These are phyloP conservation scores for Perizoma flavofasciatum DNA, from an alignment of 2,888 invertebrate species.

Conservation along the genomic window DNA sequence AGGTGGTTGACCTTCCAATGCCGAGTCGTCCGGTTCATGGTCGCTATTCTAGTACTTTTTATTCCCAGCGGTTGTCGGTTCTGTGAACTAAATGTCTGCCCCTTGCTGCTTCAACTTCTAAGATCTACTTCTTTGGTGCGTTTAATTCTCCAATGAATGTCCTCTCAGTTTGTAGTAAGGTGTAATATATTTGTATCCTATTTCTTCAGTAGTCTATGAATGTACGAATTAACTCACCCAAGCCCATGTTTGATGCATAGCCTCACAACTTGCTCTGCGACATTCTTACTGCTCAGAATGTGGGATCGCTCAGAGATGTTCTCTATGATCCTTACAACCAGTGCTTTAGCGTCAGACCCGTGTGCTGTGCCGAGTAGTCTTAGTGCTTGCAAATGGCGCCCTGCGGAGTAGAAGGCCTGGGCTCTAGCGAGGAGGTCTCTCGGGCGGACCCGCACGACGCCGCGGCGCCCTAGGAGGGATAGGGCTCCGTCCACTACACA, in stretches of 20 bases:
- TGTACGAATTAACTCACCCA: conserved; percentile 48
- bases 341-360: conserved; percentile 54
- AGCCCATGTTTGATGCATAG: conserved; percentile 69
- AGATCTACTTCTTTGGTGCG: too few relatives aligned
- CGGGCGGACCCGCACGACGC: conserved; percentile 86
- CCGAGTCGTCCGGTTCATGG: too few relatives aligned
- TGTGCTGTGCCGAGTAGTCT: conserved; percentile 62
- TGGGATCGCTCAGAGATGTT: conserved; percentile 65
- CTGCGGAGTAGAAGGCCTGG: conserved; percentile 83
- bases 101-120: too few relatives aligned
- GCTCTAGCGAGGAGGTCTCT: conserved; percentile 83
- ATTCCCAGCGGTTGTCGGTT: too few relatives aligned
- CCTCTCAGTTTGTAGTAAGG: too few relatives aligned
- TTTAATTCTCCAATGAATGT: too few relatives aligned
- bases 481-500: conserved; percentile 81
- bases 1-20: too few relatives aligned
- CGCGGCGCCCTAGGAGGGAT: conserved; percentile 84
- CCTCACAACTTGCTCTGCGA: conserved; percentile 68
- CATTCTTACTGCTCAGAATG: conserved; percentile 60
- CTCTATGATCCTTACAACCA: conserved; percentile 58
- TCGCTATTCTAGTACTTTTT: too few relatives aligned
- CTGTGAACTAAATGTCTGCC: too few relatives aligned
- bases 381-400: conserved; percentile 78
- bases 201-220: too few relatives aligned
- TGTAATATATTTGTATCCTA: too few relatives aligned